Evolutionary conservation across 1,140 invertebrate species (phyloP).

Genomic region (Aphis gossypii): DNA sequence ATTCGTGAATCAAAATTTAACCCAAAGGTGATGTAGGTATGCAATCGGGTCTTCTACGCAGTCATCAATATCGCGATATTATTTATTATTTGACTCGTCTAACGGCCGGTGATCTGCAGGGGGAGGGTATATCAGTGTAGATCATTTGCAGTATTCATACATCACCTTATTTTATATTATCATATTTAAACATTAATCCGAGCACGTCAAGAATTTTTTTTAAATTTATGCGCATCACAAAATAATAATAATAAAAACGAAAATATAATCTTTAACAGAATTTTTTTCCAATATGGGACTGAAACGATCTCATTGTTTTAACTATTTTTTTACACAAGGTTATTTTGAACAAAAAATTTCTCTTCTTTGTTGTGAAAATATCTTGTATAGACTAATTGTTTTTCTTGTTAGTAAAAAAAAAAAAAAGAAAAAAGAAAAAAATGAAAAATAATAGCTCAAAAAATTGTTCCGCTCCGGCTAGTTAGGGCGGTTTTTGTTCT

Average conservation of each 20-base stretch:
- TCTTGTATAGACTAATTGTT: constrained; percentile 58
- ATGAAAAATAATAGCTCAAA: background rate
- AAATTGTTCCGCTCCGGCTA: background rate
- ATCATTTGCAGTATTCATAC: background rate
- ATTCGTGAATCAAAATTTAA: constrained; percentile 2
- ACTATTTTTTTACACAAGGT: constrained; percentile 58
- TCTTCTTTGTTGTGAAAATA: constrained; percentile 55
- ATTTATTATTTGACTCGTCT: background rate
- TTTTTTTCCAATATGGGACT: constrained; percentile 55
- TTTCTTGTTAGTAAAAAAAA: constrained; percentile 45
- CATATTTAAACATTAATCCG: background rate
- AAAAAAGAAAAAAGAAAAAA: background rate
- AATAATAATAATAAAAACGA: background rate
- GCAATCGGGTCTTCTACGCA: background rate
- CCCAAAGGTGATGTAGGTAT: background rate
- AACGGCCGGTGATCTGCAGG: background rate
- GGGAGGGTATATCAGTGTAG: background rate
- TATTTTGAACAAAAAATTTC: constrained; percentile 58
- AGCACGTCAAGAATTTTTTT: background rate
- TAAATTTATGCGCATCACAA: constrained; percentile 18
- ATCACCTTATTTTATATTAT: constrained; percentile 20
- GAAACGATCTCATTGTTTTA: constrained; percentile 58
- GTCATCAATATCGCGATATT: background rate
- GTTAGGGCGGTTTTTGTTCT: constrained; percentile 23
- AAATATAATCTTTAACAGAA: background rate